These are phyloP conservation scores for Noctua pronuba DNA, from an alignment of 2,888 invertebrate species.

Conservation along the genomic window DNA sequence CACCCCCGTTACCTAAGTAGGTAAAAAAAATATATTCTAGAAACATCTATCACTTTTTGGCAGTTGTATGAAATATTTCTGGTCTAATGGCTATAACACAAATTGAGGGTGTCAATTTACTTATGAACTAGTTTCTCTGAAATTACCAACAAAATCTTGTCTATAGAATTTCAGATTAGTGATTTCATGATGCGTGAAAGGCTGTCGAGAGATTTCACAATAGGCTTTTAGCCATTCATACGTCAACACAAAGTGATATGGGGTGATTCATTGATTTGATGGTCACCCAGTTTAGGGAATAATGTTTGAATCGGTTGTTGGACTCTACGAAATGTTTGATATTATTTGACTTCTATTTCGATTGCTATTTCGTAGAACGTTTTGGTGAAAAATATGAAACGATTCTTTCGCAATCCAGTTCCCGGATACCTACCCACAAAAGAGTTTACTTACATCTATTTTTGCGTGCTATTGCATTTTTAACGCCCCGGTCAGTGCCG, in stretches of 20 bases:
- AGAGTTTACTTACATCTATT: neutral
- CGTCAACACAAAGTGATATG: neutral
- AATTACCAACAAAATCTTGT: neutral
- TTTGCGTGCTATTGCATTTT: neutral
- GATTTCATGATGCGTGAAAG: conserved; percentile 1
- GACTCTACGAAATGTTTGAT: neutral
- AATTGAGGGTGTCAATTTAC: neutral
- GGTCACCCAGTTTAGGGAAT: neutral
- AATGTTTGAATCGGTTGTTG: neutral
- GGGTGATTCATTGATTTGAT: neutral
- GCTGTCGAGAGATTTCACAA: neutral
- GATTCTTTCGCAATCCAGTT: neutral
- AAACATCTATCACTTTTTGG: neutral
- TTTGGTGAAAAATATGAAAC: neutral
- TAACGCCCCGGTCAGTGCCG: neutral
- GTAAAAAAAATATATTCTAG: no score
- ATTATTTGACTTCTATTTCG: no score
- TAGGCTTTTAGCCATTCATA: neutral
- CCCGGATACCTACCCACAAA: neutral
- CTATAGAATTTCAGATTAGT: neutral
- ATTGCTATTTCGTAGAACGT: neutral
- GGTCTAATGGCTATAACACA: neutral
- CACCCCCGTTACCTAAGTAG: neutral
- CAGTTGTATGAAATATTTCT: neutral
- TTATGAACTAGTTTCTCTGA: neutral